A percentile compares a stretch with the other conserved stretches of the same genome.
Conservation (phyloP, 2,797 vertebrate genomes). For the Coendou prehensilis region DNA sequence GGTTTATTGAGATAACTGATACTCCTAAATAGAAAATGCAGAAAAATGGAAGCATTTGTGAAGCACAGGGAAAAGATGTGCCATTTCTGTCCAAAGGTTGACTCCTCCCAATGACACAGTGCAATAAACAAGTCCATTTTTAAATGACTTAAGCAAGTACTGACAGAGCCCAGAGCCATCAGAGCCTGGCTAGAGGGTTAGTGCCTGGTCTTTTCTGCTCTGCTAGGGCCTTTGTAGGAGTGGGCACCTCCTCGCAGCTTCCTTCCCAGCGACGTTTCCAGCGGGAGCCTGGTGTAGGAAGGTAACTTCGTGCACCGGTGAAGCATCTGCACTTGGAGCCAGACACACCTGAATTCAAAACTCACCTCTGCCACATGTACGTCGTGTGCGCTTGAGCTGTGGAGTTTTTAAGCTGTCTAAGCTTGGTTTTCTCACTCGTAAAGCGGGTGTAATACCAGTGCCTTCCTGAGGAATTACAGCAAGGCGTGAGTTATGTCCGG, state of each 20-base stretch:
- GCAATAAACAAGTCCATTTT: not conserved
- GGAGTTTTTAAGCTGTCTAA: not conserved
- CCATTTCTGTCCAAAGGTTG: constrained; percentile 5
- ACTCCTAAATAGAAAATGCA: constrained; percentile 43
- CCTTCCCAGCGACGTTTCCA: not conserved
- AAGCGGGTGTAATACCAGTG: not conserved
- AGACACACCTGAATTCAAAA: not conserved
- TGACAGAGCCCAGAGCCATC: not conserved
- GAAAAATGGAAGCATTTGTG: constrained; percentile 51
- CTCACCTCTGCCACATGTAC: not conserved
- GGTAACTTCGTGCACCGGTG: not conserved
- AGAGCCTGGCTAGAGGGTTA: not conserved
- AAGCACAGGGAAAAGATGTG: not conserved
- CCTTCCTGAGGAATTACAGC: not conserved
- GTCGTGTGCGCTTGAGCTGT: not conserved
- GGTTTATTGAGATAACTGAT: constrained; percentile 43
- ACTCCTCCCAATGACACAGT: not conserved
- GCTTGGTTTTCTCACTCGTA: not conserved
- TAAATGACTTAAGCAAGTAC: not conserved
- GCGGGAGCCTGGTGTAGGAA: not conserved
- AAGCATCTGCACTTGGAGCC: not conserved
- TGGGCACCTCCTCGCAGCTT: not conserved
- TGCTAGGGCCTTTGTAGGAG: not conserved
- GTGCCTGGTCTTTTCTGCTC: not conserved
- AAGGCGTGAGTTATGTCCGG: not conserved